These are phyloP conservation scores for Phlogophora meticulosa DNA, from an alignment of 2,888 invertebrate genomes.

Conservation along the genomic window DNA sequence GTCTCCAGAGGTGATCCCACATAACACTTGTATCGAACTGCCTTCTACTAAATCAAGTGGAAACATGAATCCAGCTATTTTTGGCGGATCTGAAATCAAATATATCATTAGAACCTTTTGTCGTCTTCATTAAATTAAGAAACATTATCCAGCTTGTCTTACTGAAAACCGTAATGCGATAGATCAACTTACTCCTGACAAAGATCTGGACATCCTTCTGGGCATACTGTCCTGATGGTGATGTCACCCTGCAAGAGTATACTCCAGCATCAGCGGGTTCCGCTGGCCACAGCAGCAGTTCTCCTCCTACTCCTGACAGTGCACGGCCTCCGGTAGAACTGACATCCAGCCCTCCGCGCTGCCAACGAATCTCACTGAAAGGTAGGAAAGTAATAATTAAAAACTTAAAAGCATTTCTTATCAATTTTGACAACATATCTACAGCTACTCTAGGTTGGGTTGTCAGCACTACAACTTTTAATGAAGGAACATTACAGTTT, in stretches of 20 bases:
- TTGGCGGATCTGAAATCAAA: slow-evolving; percentile 93
- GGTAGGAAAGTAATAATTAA: neutral
- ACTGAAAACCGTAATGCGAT: neutral
- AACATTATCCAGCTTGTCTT: neutral
- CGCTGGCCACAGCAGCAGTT: slow-evolving; percentile 89
- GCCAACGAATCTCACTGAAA: slow-evolving; percentile 86
- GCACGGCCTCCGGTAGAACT: slow-evolving; percentile 76
- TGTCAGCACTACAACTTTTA: too few relatives aligned
- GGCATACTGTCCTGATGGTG: slow-evolving; percentile 94
- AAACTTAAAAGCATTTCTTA: neutral
- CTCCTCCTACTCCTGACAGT: slow-evolving; percentile 78
- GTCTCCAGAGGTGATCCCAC: slow-evolving; percentile 94
- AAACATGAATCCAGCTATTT: slow-evolving; percentile 96
- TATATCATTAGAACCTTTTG: neutral
- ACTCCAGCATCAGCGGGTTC: slow-evolving; percentile 93
- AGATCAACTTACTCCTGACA: slow-evolving; percentile 92
- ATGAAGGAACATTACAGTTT: neutral
- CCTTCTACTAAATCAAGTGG: slow-evolving; percentile 95
- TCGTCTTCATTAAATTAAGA: neutral
- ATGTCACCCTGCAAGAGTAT: slow-evolving; percentile 95
- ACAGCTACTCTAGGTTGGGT: neutral
- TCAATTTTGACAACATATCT: slow-evolving; percentile 1
- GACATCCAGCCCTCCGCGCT: slow-evolving; percentile 82
- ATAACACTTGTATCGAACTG: slow-evolving; percentile 95
- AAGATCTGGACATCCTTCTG: slow-evolving; percentile 94